phyloP scores from a whole-genome alignment of 2,888 invertebrate genomes.

The Hermodice carunculata region DNA sequence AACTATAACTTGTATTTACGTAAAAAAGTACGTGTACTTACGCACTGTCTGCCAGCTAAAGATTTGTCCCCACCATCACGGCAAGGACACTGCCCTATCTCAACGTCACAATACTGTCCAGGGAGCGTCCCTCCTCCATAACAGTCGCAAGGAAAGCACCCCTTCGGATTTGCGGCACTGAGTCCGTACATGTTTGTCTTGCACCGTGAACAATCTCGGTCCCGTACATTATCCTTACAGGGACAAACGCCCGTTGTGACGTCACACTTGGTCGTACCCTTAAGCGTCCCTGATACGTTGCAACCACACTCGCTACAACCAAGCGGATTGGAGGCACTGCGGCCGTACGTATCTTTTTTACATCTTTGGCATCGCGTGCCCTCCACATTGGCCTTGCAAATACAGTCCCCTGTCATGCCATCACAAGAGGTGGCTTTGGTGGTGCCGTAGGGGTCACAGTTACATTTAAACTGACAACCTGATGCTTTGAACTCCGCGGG shows the following conservation, averaged over 20 bases:
- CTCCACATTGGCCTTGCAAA: slow-evolving; percentile 78
- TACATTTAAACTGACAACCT: too few relatives aligned
- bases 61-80: not conserved
- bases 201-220: slow-evolving; percentile 40
- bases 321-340: slow-evolving; percentile 75
- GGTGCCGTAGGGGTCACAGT: slow-evolving; percentile 30
- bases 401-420: slow-evolving; percentile 77
- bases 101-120: slow-evolving; percentile 17
- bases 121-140: slow-evolving; percentile 21
- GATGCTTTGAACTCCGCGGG: too few relatives aligned
- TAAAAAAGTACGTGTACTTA: too few relatives aligned
- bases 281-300: slow-evolving; percentile 10
- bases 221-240: slow-evolving; percentile 35
- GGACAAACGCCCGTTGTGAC: slow-evolving; percentile 26
- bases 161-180: slow-evolving; percentile 11
- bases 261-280: slow-evolving; percentile 13
- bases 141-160: slow-evolving; percentile 33
- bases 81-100: slow-evolving; percentile 35
- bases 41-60: slow-evolving; percentile 20
- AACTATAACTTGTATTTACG: too few relatives aligned
- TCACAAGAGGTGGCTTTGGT: slow-evolving; percentile 25
- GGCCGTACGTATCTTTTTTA: slow-evolving; percentile 92
- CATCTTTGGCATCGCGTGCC: slow-evolving; percentile 95
- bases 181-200: slow-evolving; percentile 38
- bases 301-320: slow-evolving; percentile 33